phyloP scores from a whole-genome alignment of 2,113 vertebrate species.

The Fulmarus glacialis region DNA sequence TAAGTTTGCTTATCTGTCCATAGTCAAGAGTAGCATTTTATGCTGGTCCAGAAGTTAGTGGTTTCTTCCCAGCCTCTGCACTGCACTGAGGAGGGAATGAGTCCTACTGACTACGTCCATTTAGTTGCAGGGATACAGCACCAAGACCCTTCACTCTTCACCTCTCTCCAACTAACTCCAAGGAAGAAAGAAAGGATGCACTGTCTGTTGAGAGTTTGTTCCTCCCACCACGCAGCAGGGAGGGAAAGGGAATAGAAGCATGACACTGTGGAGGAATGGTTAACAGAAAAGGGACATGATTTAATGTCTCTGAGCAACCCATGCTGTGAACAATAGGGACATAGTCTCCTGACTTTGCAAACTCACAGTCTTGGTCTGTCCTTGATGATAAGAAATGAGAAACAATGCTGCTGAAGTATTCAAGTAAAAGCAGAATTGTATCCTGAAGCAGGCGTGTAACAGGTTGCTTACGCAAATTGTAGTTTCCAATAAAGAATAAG shows the following conservation, averaged over 20 bases:
- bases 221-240: neutral
- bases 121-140: neutral
- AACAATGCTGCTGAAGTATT: too few relatives aligned
- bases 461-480: too few relatives aligned
- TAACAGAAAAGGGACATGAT: too few relatives aligned
- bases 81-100: neutral
- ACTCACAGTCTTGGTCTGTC: too few relatives aligned
- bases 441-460: too few relatives aligned
- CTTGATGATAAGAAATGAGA: too few relatives aligned
- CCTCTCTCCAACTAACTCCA: neutral
- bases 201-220: neutral
- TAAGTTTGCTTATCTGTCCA: neutral
- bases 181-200: neutral
- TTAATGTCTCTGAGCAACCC: too few relatives aligned
- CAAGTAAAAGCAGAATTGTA: too few relatives aligned
- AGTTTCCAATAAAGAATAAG: too few relatives aligned
- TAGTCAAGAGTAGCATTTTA: neutral
- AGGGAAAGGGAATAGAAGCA: neutral
- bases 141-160: neutral
- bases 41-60: neutral
- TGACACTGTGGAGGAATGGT: too few relatives aligned
- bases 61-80: neutral
- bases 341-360: too few relatives aligned
- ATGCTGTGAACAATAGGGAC: too few relatives aligned
- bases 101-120: fast-evolving